Evolutionary conservation across 2,797 vertebrate species (phyloP).

Genomic region (Myotis myotis): DNA sequence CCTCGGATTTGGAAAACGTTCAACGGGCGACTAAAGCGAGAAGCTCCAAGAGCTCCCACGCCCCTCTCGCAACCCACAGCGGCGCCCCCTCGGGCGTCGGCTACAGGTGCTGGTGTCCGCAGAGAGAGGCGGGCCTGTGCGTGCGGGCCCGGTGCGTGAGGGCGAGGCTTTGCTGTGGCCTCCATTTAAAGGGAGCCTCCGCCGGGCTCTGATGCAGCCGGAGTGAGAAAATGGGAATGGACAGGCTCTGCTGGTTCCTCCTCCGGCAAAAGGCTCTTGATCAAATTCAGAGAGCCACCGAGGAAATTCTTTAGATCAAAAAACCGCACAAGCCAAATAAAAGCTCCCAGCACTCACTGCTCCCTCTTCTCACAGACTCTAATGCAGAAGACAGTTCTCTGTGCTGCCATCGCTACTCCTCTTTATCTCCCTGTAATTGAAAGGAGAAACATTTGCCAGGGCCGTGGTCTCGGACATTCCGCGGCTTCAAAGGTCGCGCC

Average conservation of each 20-base stretch:
- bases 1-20: slow-evolving; percentile 1
- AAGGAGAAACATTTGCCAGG: not conserved
- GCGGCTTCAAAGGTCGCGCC: not conserved
- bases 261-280: not conserved
- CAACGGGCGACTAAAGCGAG: not conserved
- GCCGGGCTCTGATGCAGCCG: accelerated
- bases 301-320: slow-evolving; percentile 39
- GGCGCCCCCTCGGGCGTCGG: accelerated
- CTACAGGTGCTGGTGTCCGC: accelerated
- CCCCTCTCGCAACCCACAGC: not conserved
- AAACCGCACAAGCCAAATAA: not conserved
- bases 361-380: not conserved
- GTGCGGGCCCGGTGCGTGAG: accelerated
- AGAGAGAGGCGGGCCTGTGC: accelerated
- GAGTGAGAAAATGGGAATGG: not conserved
- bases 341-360: not conserved
- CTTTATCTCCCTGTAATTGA: not conserved
- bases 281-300: not conserved
- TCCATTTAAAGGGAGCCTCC: not conserved
- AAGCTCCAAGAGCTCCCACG: not conserved
- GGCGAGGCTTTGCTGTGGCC: accelerated
- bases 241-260: not conserved
- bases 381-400: slow-evolving; percentile 30
- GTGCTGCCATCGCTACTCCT: not conserved
- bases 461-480: not conserved